Base-by-base conservation (phyloP, 2,113 vertebrate species). In the Caracal caracal region DNA sequence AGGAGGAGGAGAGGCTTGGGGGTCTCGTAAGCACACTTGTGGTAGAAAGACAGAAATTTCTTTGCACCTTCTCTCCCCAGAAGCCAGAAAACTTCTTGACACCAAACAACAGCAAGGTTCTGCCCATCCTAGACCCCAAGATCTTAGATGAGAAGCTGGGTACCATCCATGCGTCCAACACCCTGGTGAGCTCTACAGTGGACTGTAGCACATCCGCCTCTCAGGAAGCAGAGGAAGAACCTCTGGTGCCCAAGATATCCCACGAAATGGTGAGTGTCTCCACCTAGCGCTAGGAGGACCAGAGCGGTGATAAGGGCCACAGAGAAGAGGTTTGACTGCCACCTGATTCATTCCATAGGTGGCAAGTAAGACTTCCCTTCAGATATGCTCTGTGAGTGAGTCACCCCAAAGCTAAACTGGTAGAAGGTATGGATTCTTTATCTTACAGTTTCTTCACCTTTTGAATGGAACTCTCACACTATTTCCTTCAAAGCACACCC, bases 81-180 rank as follows among this genome's bases (percentile, higher is more conserved):
- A 97, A 94, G n/a, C 98, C 98, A 0, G 96, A 86, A 11, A 95
- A 20, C 0, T 95, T 98, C 93, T 94, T 98, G 95, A 97, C 96
- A 12, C 90, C 95, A 0, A 75, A 82, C 0, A 83, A 86, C 83
- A 96, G 92, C 10, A 43, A 71, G 53, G 17, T 9, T 30, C 95
- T 98, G 28, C 98, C 98, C 43, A 90, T 33, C 35, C 68, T 98
- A 94, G 95, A 98, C 71, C 76, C 82, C 4, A 6, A 59, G 22
- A 87, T 95, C 43, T 17, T 93, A 9, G 75, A 92, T n/a, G n/a
- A 93, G 61, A 76, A 40, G 0, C 59, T 88, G 0, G 5, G 71
- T 43, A 70, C 16, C 3, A 83, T 75, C 5, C 1, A 13, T 1
- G 96, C 98, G 68, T 49, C 68, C 9, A 88, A 71, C 9, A 19